A percentile compares a stretch with the other conserved stretches of the same genome.
phyloP scores from a whole-genome alignment of 2,888 invertebrate genomes.

The Drosophila nr. perissopoda region DNA sequence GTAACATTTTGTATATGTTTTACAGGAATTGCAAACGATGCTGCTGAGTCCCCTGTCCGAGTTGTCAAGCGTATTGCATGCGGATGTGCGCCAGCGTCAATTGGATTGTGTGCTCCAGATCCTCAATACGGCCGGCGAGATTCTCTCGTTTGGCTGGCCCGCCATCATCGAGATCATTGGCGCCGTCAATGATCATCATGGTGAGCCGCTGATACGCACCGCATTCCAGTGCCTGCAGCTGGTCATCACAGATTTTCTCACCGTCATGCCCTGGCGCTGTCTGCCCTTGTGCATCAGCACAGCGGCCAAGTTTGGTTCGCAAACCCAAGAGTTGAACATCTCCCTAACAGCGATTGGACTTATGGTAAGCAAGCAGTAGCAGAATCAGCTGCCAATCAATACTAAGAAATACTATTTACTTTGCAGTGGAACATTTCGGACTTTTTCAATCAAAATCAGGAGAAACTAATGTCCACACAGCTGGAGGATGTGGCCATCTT shows the following conservation, averaged over 20 bases:
- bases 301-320: constrained; percentile 97
- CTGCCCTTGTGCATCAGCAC: constrained; percentile 95
- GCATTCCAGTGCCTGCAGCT: constrained; percentile 98
- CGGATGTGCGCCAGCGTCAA: constrained; percentile 97
- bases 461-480: constrained; percentile 90
- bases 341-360: constrained; percentile 98
- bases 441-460: constrained; percentile 97
- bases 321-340: constrained; percentile 98
- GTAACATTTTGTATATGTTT: not conserved
- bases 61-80: constrained; percentile 94
- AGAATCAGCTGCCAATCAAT: constrained; percentile 84
- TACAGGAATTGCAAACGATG: constrained; percentile 91
- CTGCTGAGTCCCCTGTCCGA: constrained; percentile 96
- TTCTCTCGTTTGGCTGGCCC: constrained; percentile 97
- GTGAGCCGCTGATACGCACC: constrained; percentile 95
- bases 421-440: constrained; percentile 99
- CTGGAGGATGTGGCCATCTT: constrained; percentile 91
- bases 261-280: constrained; percentile 96
- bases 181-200: constrained; percentile 96
- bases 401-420: not conserved
- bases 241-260: constrained; percentile 97
- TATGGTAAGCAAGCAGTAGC: constrained; percentile 88
- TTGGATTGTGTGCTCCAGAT: constrained; percentile 97
- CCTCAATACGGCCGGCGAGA: constrained; percentile 96
- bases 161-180: constrained; percentile 96